Evolutionary conservation across 30 jellyfish, hydroid and myxozoan genomes (phyloP).

Genomic region (Phacellophora camtschatica): DNA sequence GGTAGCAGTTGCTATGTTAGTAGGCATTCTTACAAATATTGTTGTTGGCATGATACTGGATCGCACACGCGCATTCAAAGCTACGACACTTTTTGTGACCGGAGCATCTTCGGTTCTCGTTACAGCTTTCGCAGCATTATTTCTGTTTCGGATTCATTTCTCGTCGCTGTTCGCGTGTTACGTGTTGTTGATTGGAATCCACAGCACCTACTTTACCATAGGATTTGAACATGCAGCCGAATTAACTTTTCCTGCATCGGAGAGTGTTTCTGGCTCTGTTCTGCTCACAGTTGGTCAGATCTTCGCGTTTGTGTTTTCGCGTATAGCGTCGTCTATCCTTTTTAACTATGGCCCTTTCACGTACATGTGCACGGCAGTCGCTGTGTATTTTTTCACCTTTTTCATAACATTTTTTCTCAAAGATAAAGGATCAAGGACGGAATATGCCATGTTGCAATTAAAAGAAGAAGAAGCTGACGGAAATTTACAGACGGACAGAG

Average conservation of each 20-base stretch:
- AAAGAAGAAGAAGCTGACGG: neutral
- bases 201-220: conserved; percentile 54
- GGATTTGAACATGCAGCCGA: conserved; percentile 79
- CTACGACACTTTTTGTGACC: neutral
- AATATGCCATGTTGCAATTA: neutral
- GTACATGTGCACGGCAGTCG: neutral
- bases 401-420: neutral
- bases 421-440: neutral
- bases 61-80: conserved; percentile 33
- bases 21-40: conserved; percentile 44
- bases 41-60: conserved; percentile 54
- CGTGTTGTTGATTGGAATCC: neutral
- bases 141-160: conserved; percentile 11
- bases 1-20: conserved; percentile 39
- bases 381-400: neutral
- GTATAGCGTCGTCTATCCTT: neutral
- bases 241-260: conserved; percentile 37
- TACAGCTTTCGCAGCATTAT: conserved; percentile 2
- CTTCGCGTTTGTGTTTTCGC: neutral
- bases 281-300: conserved; percentile 2
- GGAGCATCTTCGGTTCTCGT: neutral
- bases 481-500: no score
- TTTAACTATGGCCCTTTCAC: neutral
- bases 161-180: neutral
- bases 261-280: conserved; percentile 2